Evolutionary conservation across 2,888 invertebrate genomes (phyloP), one percentile per base, ranked within the genome.

Genomic region (Drosophila maculinotata): DNA sequence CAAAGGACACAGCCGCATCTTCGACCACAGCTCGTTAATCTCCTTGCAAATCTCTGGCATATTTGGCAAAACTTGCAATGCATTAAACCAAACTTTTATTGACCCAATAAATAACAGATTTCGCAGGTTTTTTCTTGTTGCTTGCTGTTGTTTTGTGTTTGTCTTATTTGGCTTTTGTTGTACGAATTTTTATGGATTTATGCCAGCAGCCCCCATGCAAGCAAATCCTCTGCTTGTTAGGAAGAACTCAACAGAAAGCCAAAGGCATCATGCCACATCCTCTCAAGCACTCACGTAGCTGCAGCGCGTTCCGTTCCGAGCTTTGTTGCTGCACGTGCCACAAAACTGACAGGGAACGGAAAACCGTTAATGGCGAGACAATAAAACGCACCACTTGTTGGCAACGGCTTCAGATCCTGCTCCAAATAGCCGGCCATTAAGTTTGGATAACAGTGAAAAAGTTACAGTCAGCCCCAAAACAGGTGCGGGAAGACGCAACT

Each of bases 301-400:
- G 76, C 52, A 72, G 58, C 52, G 76, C 73, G 68, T 73, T 64
- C 54, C 44, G 20, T 20, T 66, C 39, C 28, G 15, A 9, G 14
- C 26, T 54, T 25, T 35, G 31, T 41, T 51, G 47, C 36, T 65
- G 81, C 78, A 84, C 81, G 86, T 86, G 80, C 76, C 62, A 36
- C 48, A 36, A 20, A 10, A 54, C 17, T 23, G 35, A 23, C 54
- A 26, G 12, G 38, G 26, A 57, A 77, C 64, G 67, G 66, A 69
- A 71, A 77, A 51, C 64, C 68, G 63, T 79, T 82, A 74, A 82
- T 70, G 67, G 79, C 52, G 65, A 54, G 53, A 81, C 82, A 83
- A 87, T 83, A 87, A 83, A 83, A 76, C 69, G 65, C 81, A 72
- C 76, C 87, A 87, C 79, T 87, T 81, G 81, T 87, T 86, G 83